Conservation (phyloP, 2,888 invertebrate genomes). For the Xestia sexstrigata region DNA sequence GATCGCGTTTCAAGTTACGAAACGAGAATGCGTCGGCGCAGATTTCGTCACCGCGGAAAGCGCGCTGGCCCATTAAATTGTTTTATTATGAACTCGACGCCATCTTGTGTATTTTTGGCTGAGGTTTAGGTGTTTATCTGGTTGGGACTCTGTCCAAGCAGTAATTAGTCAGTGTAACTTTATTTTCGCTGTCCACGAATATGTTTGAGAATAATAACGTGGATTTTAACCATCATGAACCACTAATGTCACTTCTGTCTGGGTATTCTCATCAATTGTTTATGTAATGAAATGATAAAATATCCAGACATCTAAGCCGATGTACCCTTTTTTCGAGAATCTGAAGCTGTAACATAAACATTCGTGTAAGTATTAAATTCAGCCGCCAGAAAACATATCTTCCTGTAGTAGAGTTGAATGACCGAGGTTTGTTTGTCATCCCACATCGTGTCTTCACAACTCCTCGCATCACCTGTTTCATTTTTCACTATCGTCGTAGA, state of each 20-base stretch:
- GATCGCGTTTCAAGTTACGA: conserved; percentile 88
- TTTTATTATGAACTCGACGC: conserved; percentile 91
- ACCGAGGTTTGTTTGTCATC: conserved; percentile 82
- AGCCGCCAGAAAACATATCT: conserved; percentile 69
- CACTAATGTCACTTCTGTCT: conserved; percentile 43
- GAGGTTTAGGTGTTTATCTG: conserved; percentile 90
- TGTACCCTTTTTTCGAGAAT: conserved; percentile 55
- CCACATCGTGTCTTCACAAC: conserved; percentile 78
- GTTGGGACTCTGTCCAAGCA: conserved; percentile 89
- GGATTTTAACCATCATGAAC: conserved; percentile 48
- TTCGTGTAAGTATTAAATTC: conserved; percentile 63
- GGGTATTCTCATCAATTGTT: conserved; percentile 37
- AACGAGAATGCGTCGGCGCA: conserved; percentile 88
- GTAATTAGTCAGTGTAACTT: conserved; percentile 88
- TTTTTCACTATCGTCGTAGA: conserved; percentile 83
- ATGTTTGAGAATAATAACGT: conserved; percentile 71
- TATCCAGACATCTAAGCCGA: conserved; percentile 36
- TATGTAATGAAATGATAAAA: conserved; percentile 48
- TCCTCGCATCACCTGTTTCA: conserved; percentile 84
- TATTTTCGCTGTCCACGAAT: conserved; percentile 80
- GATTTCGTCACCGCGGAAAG: conserved; percentile 91
- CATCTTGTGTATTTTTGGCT: conserved; percentile 90
- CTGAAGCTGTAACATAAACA: conserved; percentile 64
- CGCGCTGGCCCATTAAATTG: conserved; percentile 91
- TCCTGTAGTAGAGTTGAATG: conserved; percentile 79